A percentile compares a stretch with the other conserved stretches of the same genome.
Conservation (phyloP, 1,140 invertebrate species). For the Gerris buenoi region DNA sequence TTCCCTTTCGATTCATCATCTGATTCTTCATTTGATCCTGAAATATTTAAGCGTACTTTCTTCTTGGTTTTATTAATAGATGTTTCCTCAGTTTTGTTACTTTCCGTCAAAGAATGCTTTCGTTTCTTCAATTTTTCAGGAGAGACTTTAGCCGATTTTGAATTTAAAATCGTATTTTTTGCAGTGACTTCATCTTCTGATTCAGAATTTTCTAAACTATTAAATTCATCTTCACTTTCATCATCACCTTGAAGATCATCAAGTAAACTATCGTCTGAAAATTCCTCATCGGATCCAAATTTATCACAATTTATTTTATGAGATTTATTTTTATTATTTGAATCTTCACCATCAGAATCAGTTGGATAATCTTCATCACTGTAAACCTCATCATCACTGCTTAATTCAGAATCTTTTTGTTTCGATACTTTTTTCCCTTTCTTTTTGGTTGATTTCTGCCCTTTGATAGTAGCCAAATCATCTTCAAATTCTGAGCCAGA, state of each 20-base stretch:
- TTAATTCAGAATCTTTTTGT: slow-evolving; percentile 16
- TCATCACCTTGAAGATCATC: slow-evolving; percentile 14
- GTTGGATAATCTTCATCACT: slow-evolving; percentile 18
- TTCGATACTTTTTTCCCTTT: slow-evolving; percentile 13
- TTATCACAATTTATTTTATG: too few relatives aligned
- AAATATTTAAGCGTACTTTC: too few relatives aligned
- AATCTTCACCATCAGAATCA: slow-evolving; percentile 20
- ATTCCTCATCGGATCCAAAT: slow-evolving; percentile 4
- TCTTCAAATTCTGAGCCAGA: slow-evolving; percentile 48
- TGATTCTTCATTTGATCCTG: too few relatives aligned
- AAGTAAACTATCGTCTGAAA: slow-evolving; percentile 13
- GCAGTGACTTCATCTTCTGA: slow-evolving; percentile 25
- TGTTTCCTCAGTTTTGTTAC: too few relatives aligned
- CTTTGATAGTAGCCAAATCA: slow-evolving; percentile 38
- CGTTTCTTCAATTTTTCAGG: too few relatives aligned
- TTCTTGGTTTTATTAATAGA: too few relatives aligned
- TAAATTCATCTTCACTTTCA: slow-evolving; percentile 16
- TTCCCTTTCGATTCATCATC: too few relatives aligned
- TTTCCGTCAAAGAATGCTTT: too few relatives aligned
- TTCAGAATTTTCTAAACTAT: slow-evolving; percentile 18
- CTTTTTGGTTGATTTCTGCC: slow-evolving; percentile 20
- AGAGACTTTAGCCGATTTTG: too few relatives aligned
- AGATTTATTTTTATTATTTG: too few relatives aligned
- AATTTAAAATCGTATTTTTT: too few relatives aligned
- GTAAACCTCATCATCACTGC: slow-evolving; percentile 19